A percentile compares a stretch with the other conserved stretches of the same genome.
Conservation (phyloP, 2,113 vertebrate genomes). For the Eretmochelys imbricata region DNA sequence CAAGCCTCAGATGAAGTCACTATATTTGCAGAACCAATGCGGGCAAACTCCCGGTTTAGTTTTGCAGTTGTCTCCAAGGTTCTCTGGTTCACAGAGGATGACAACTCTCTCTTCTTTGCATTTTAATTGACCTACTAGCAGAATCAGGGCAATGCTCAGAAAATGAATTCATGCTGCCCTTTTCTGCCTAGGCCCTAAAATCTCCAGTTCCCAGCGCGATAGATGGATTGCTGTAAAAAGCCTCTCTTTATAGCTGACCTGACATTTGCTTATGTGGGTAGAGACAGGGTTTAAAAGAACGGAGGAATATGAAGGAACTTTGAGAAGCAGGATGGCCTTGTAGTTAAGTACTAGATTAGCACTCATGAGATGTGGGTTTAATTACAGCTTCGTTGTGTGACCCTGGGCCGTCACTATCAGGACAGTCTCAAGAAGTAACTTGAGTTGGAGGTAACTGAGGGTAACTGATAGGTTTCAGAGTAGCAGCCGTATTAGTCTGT, state of each 20-base stretch:
- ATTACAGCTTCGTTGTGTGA: neutral
- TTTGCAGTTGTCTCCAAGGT: neutral
- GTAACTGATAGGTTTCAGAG: no score
- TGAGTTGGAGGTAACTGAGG: no score
- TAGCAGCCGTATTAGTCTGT: no score
- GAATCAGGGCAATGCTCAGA: neutral
- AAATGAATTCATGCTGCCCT: neutral
- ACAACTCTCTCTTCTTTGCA: neutral
- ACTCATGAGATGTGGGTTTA: neutral
- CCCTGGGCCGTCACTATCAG: neutral
- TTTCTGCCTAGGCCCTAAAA: rapidly evolving
- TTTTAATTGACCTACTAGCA: neutral
- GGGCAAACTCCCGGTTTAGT: rapidly evolving
- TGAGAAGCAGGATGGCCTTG: neutral
- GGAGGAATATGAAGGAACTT: neutral
- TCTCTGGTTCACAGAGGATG: neutral
- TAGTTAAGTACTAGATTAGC: no score
- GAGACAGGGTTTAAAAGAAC: neutral
- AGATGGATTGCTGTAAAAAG: neutral
- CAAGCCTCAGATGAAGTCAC: neutral
- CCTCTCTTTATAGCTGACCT: neutral
- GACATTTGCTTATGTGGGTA: neutral
- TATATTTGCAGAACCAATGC: neutral
- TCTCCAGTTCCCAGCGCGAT: neutral
- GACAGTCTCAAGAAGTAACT: neutral